These are phyloP conservation scores for Drosophila repleta DNA, from an alignment of 1,140 invertebrate species.

Conservation along the genomic window DNA sequence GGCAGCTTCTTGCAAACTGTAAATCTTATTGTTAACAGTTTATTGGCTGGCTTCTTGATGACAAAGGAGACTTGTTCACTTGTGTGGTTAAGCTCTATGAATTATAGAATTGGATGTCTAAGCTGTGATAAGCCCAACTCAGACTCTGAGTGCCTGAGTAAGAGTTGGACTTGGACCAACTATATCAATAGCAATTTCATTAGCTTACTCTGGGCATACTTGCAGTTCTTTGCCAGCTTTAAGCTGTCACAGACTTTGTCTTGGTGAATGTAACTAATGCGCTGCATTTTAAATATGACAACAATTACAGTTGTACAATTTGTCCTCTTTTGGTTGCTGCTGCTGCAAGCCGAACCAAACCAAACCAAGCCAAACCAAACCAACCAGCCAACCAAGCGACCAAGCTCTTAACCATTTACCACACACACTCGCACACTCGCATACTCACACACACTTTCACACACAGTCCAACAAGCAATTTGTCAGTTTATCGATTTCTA, in stretches of 20 bases:
- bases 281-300: conserved; percentile 80
- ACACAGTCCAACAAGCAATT: conserved; percentile 76
- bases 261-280: conserved; percentile 74
- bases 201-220: not conserved
- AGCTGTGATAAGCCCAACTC: conserved; percentile 24
- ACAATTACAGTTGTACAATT: conserved; percentile 81
- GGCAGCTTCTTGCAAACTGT: conserved; percentile 59
- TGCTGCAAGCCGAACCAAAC: too few relatives aligned
- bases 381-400: conserved; percentile 30
- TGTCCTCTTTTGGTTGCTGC: conserved; percentile 72
- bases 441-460: conserved; percentile 11
- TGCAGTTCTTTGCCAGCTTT: conserved; percentile 10
- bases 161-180: too few relatives aligned
- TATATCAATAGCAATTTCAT: not conserved
- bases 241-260: conserved; percentile 16
- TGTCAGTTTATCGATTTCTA: conserved; percentile 83
- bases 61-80: conserved; percentile 1
- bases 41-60: conserved; percentile 46
- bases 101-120: conserved; percentile 63
- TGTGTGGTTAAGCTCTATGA: conserved; percentile 45
- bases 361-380: conserved; percentile 31
- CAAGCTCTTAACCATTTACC: conserved; percentile 71
- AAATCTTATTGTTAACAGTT: conserved; percentile 46
- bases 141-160: too few relatives aligned
- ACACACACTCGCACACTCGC: conserved; percentile 11